Evolutionary conservation across 2,888 invertebrate species (phyloP).

Genomic region (Cordylochernes scorpioides): DNA sequence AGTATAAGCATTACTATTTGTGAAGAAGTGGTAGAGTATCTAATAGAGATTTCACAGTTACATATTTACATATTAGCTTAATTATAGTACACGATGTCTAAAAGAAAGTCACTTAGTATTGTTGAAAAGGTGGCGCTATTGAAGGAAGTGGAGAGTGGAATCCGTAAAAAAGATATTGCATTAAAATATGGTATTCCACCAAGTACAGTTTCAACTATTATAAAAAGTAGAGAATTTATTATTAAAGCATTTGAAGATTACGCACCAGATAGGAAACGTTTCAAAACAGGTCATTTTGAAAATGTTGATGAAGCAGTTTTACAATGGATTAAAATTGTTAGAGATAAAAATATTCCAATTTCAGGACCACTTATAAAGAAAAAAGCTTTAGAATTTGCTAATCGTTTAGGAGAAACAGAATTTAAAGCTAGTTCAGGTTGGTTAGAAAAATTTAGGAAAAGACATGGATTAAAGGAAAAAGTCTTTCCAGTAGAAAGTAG

Average conservation of each 20-base stretch:
- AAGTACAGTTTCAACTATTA: conserved; percentile 3
- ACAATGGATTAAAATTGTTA: conserved; percentile 1
- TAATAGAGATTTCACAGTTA: too few species aligned
- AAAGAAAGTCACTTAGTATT: conserved; percentile 2
- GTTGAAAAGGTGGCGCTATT: conserved; percentile 1
- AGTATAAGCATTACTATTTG: too few species aligned
- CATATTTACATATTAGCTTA: too few species aligned
- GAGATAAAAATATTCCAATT: conserved; percentile 1
- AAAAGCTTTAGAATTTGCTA: conserved; percentile 1
- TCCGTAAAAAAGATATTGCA: conserved; percentile 1
- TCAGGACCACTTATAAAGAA: conserved; percentile 1
- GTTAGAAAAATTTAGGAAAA: conserved; percentile 3
- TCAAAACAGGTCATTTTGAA: conserved; percentile 1
- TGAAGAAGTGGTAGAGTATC: too few species aligned
- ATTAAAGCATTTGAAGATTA: not conserved
- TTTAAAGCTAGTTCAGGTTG: conserved; percentile 3
- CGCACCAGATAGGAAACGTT: conserved; percentile 2
- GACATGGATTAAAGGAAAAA: conserved; percentile 1
- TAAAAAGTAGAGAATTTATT: conserved; percentile 1
- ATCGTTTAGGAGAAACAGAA: not conserved
- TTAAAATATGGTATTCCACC: conserved; percentile 1
- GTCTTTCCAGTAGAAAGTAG: conserved; percentile 1
- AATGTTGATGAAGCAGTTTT: conserved; percentile 2
- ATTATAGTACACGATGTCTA: not conserved
- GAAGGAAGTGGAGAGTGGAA: conserved; percentile 1